Evolutionary conservation across 2,113 vertebrate genomes (phyloP).

Genomic region (Oreocharis arfaki): DNA sequence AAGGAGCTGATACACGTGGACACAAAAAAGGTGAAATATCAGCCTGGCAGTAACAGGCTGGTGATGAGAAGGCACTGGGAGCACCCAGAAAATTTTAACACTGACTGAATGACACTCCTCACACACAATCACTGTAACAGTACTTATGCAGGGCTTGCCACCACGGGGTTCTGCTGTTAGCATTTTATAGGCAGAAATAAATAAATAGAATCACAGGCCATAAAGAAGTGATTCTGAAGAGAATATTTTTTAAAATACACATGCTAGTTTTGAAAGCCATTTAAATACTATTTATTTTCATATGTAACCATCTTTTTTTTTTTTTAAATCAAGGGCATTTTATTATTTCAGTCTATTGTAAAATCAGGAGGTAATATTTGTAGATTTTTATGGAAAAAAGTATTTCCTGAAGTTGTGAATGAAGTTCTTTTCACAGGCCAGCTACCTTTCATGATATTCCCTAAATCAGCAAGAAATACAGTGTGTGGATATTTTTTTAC

Average conservation of each 20-base stretch:
- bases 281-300: background rate
- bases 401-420: background rate
- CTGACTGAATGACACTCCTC: background rate
- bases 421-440: background rate
- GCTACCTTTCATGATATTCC: background rate
- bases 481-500: background rate
- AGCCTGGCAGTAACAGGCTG: background rate
- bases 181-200: background rate
- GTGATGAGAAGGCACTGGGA: background rate
- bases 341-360: background rate
- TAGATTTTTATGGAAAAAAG: background rate
- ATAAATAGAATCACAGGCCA: background rate
- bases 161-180: rapidly evolving
- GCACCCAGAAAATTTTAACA: background rate
- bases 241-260: background rate
- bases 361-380: background rate
- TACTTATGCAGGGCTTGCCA: background rate
- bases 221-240: background rate
- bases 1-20: background rate
- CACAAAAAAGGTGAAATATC: background rate
- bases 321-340: background rate
- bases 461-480: background rate
- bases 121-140: background rate
- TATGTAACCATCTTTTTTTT: background rate
- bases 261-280: background rate